Conservation (phyloP, 1,140 invertebrate genomes). For the Zaprionus africanus region DNA sequence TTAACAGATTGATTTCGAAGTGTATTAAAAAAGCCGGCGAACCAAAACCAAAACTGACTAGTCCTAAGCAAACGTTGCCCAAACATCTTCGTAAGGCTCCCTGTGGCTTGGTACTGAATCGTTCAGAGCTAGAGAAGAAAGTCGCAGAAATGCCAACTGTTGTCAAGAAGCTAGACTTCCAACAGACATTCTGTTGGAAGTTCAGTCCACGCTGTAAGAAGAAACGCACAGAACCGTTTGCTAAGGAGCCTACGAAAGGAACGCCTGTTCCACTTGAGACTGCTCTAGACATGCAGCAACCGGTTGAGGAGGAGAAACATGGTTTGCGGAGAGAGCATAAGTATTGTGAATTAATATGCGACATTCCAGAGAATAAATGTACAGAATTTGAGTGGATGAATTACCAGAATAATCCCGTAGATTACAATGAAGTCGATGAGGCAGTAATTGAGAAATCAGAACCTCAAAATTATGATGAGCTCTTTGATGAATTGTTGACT, state of each 20-base stretch:
- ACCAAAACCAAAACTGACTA: background rate
- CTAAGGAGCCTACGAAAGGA: background rate
- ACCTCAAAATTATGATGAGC: constrained; percentile 62
- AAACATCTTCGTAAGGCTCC: background rate
- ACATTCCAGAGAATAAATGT: constrained; percentile 40
- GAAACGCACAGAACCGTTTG: constrained; percentile 15
- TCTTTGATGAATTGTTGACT: constrained; percentile 40
- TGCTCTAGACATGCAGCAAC: constrained; percentile 25
- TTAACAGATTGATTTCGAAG: constrained; percentile 28
- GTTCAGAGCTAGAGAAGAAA: constrained; percentile 17
- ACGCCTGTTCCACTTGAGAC: background rate
- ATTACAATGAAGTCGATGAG: background rate
- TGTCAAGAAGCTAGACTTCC: constrained; percentile 7
- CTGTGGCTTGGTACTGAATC: constrained; percentile 39
- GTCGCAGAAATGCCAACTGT: constrained; percentile 54
- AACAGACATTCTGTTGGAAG: constrained; percentile 8
- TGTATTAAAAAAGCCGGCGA: constrained; percentile 25
- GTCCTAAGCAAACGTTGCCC: background rate
- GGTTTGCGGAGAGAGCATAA: constrained; percentile 6
- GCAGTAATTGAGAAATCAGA: constrained; percentile 31
- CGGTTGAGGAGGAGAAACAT: background rate
- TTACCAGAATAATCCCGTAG: constrained; percentile 27
- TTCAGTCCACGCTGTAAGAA: constrained; percentile 18
- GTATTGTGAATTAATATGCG: constrained; percentile 39
- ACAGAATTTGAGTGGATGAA: constrained; percentile 46